Percentiles rank a stretch among this genome's conserved stretches.
phyloP scores from a whole-genome alignment of 2,113 vertebrate genomes.

The Passer domesticus region DNA sequence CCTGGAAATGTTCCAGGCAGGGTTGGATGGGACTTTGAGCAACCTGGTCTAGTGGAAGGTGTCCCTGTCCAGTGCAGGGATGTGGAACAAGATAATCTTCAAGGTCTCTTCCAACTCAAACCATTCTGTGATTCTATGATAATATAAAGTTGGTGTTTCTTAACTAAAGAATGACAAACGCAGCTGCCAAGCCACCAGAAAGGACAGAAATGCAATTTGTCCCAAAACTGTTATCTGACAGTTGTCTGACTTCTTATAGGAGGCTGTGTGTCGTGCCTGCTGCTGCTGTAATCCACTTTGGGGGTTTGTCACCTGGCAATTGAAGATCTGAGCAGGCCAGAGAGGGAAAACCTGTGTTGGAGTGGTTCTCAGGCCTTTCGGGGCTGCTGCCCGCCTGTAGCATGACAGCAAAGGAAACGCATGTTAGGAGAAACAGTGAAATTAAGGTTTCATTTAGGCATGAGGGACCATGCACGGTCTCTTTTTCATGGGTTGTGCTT shows the following conservation, averaged over 20 bases:
- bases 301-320: background rate
- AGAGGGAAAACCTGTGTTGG: background rate
- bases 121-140: background rate
- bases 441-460: background rate
- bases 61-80: background rate
- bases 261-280: background rate
- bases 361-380: background rate
- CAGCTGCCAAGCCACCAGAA: background rate
- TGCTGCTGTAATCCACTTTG: background rate
- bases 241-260: background rate
- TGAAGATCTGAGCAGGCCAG: background rate
- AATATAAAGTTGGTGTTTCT: background rate
- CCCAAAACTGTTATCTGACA: background rate
- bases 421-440: background rate
- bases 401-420: rapidly evolving
- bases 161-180: background rate
- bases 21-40: background rate
- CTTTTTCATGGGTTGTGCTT: background rate
- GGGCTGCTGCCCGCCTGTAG: background rate
- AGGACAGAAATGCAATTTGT: background rate
- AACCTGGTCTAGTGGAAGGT: background rate
- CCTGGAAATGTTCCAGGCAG: background rate
- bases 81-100: background rate
- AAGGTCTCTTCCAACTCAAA: background rate
- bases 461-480: rapidly evolving